A percentile compares a stretch with the other conserved stretches of the same genome.
Conservation (phyloP, 2,797 vertebrate genomes). For the Rhinichthys osculus region DNA sequence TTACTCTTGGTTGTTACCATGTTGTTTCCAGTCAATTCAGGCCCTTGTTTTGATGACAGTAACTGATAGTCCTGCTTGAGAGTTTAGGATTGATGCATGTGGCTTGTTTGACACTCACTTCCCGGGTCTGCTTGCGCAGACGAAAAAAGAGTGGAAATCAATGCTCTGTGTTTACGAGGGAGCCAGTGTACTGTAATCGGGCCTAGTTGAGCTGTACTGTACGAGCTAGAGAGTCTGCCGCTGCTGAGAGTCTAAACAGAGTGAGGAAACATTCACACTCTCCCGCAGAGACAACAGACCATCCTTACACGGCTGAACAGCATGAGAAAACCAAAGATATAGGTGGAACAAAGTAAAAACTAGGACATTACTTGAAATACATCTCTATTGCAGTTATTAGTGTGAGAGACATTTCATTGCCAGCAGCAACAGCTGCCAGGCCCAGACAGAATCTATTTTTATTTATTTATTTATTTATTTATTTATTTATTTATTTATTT, state of each 20-base stretch:
- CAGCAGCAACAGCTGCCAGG: neutral
- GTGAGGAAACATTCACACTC: slow-evolving; percentile 19
- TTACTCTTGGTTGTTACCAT: slow-evolving; percentile 38
- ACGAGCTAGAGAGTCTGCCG: slow-evolving; percentile 17
- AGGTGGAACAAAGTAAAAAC: slow-evolving; percentile 19
- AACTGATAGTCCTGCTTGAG: slow-evolving; percentile 59
- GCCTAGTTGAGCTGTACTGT: slow-evolving; percentile 57
- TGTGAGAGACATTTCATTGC: neutral
- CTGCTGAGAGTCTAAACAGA: slow-evolving; percentile 26
- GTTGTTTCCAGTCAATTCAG: slow-evolving; percentile 45
- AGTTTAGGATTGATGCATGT: slow-evolving; percentile 69
- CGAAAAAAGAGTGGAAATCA: slow-evolving; percentile 75
- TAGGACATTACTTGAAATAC: slow-evolving; percentile 6
- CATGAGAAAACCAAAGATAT: slow-evolving; percentile 1
- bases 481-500: neutral
- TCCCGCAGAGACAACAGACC: slow-evolving; percentile 25
- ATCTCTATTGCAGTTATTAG: neutral
- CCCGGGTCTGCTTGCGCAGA: slow-evolving; percentile 70
- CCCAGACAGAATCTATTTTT: neutral
- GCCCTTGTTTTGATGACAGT: slow-evolving; percentile 48
- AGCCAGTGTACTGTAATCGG: slow-evolving; percentile 72
- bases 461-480: neutral
- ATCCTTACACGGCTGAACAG: slow-evolving; percentile 10
- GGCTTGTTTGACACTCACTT: slow-evolving; percentile 66
- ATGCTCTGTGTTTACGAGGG: slow-evolving; percentile 76